Percentiles rank a stretch among this genome's conserved stretches.
These are phyloP conservation scores for Clarias magur DNA, from an alignment of 2,113 vertebrate species.

Conservation along the genomic window DNA sequence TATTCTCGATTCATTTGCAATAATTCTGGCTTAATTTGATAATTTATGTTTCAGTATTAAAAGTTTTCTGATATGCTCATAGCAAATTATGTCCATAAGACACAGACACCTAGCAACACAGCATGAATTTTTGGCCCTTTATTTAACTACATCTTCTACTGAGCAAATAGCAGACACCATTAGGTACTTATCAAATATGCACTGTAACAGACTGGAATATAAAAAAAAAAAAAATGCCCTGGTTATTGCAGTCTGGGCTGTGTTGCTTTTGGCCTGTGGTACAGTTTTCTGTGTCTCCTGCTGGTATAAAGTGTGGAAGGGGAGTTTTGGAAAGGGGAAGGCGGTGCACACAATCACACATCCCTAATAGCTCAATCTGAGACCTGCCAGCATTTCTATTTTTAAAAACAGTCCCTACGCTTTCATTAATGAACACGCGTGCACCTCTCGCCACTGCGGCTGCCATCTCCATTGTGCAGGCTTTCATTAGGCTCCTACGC, in stretches of 20 bases:
- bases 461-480: conserved; percentile 54
- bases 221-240: conserved; percentile 18
- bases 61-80: neutral
- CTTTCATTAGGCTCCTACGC: conserved; percentile 58
- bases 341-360: conserved; percentile 52
- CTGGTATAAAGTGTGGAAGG: conserved; percentile 48
- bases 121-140: conserved; percentile 12
- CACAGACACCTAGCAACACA: conserved; percentile 14
- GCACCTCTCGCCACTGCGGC: conserved; percentile 50
- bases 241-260: conserved; percentile 12
- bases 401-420: conserved; percentile 54
- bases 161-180: conserved; percentile 38
- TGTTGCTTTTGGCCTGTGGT: conserved; percentile 36
- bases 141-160: conserved; percentile 21
- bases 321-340: conserved; percentile 36
- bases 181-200: conserved; percentile 33
- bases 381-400: conserved; percentile 56
- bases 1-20: too few relatives aligned
- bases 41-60: too few relatives aligned
- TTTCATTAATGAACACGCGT: conserved; percentile 58
- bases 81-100: neutral
- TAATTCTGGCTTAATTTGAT: too few relatives aligned
- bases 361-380: conserved; percentile 59
- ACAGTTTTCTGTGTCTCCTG: conserved; percentile 43
- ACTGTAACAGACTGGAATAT: conserved; percentile 23